Conservation (phyloP, 2,888 invertebrate genomes). For the Limnephilus lunatus region DNA sequence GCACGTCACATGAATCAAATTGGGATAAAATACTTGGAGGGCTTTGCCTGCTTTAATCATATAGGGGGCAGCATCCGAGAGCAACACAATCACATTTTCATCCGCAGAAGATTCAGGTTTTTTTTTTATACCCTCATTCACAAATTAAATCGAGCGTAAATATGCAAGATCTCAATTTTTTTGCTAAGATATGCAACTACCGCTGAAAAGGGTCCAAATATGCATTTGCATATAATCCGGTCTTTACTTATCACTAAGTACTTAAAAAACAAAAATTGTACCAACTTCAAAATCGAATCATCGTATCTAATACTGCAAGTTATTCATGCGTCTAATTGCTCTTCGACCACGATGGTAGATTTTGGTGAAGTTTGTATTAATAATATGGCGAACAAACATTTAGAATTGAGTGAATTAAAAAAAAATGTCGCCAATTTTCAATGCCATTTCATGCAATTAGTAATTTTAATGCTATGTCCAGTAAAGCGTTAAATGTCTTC, state of each 20-base stretch:
- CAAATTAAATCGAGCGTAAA: no score
- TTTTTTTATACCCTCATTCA: no score
- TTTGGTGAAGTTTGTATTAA: not conserved
- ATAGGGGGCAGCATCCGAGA: no score
- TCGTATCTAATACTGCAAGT: not conserved
- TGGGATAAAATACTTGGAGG: no score
- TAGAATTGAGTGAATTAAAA: not conserved
- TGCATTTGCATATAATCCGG: no score
- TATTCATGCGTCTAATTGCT: not conserved
- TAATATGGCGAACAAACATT: not conserved
- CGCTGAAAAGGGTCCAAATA: no score
- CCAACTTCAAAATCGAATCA: not conserved
- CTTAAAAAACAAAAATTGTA: not conserved
- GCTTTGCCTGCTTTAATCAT: no score
- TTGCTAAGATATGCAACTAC: no score
- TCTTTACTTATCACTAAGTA: not conserved
- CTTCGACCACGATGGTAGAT: not conserved
- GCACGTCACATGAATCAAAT: no score
- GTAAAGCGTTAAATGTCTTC: not conserved
- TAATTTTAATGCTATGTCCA: not conserved
- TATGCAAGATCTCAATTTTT: no score
- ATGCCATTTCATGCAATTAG: not conserved
- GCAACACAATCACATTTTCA: no score
- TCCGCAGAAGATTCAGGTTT: no score
- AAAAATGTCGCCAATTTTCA: not conserved